Evolutionary conservation across 2,888 invertebrate species (phyloP), one percentile per base, ranked within the genome.

Genomic region (Heteropelma amictum): DNA sequence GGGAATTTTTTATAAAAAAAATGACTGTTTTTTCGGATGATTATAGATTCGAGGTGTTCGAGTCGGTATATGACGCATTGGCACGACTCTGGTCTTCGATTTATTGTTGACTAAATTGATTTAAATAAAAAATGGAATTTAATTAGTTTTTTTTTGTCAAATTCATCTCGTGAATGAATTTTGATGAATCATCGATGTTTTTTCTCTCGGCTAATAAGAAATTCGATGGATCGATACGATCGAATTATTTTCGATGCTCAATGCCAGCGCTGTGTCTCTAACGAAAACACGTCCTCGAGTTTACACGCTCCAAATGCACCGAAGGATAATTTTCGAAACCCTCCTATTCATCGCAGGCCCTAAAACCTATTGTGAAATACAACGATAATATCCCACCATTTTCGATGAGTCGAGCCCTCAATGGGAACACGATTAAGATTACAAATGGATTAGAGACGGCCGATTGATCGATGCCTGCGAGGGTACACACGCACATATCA

Each of bases 21-120:
- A n/a, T n/a, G n/a, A n/a, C n/a, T n/a, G n/a, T n/a, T n/a, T n/a
- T n/a, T n/a, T n/a, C n/a, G n/a, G n/a, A n/a, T n/a, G n/a, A 17
- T 5, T 14, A 58, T 67, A 69, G 40, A 67, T 63, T 72, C 77
- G 76, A 78, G 77, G 79, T 80, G 79, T 79, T 78, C 77, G 74
- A 77, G 79, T 80, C 77, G 77, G 76, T 79, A 78, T 72, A 70
- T 71, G 63, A 76, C 53, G 19, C 58, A 77, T 72, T 79, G 79
- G 78, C 70, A 78, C 78, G 79, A 79, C 77, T 78, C 72, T 33
- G 68, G 51, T 68, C 71, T 72, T 76, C 68, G 74, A 49, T 58
- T 68, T 42, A 28, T n/a, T 40, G 8, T 12, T 23, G 53, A 7
- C 1, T 10, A 40, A 14, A n/a, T n/a, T n/a, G n/a, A n/a, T n/a